A percentile compares a stretch with the other conserved stretches of the same genome.
Conservation (phyloP, 2,888 invertebrate species). For the Parasteatoda lunata region DNA sequence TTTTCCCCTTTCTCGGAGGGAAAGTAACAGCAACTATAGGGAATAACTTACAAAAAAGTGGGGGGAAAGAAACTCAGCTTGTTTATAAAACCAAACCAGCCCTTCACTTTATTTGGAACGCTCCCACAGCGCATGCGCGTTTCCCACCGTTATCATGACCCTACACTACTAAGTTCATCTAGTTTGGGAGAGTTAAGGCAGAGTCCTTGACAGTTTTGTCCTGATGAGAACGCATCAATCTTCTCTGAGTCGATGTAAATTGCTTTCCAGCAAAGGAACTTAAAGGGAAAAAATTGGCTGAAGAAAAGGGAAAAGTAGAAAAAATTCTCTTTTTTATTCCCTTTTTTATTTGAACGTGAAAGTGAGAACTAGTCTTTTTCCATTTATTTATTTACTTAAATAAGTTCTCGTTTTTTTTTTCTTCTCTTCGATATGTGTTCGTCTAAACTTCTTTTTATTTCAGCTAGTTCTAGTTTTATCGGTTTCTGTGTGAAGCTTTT, state of each 20-base stretch:
- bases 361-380: conserved; percentile 34
- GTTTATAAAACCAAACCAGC: conserved; percentile 13
- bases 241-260: conserved; percentile 62
- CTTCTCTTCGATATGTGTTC: conserved; percentile 6
- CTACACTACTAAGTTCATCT: conserved; percentile 44
- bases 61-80: neutral
- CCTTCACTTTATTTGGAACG: neutral
- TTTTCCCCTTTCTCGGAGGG: neutral
- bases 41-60: conserved; percentile 13
- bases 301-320: conserved; percentile 8
- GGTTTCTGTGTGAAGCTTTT: conserved; percentile 37
- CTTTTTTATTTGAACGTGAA: neutral
- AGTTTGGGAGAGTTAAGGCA: conserved; percentile 17
- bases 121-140: conserved; percentile 22
- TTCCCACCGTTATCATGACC: conserved; percentile 33
- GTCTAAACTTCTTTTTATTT: neutral
- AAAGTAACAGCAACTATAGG: conserved; percentile 4
- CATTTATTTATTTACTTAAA: conserved; percentile 54
- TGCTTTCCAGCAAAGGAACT: conserved; percentile 41
- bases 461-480: conserved; percentile 28
- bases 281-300: conserved; percentile 38
- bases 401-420: conserved; percentile 15
- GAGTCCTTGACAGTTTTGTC: conserved; percentile 36
- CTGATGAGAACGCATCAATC: conserved; percentile 65
- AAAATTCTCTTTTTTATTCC: conserved; percentile 21